Evolutionary conservation across 2,888 invertebrate genomes (phyloP).

Genomic region (Dryocosmus kuriphilus): DNA sequence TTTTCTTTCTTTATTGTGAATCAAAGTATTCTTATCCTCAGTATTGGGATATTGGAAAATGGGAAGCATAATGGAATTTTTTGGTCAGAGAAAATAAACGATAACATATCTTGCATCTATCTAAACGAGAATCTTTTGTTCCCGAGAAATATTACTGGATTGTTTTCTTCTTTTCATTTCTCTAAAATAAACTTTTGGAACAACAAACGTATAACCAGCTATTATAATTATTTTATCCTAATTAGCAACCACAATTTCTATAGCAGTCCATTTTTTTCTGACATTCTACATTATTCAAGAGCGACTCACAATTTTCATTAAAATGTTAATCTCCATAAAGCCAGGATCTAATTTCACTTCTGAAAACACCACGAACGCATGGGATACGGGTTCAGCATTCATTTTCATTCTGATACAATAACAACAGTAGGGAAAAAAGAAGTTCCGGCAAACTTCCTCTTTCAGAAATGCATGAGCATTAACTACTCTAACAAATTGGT

Average conservation of each 20-base stretch:
- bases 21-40: too few species aligned
- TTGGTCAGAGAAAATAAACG: too few species aligned
- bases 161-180: background rate
- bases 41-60: too few species aligned
- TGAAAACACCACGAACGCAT: background rate
- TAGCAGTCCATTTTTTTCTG: too few species aligned
- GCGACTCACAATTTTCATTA: background rate
- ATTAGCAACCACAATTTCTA: background rate
- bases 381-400: background rate
- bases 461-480: conserved; percentile 22
- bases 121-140: too few species aligned
- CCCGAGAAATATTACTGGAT: too few species aligned
- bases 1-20: too few species aligned
- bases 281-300: too few species aligned
- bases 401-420: conserved; percentile 18
- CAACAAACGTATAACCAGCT: background rate
- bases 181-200: background rate
- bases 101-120: too few species aligned
- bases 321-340: background rate
- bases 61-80: too few species aligned
- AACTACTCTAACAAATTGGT: conserved; percentile 22
- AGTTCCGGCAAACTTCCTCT: background rate
- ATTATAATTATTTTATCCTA: background rate
- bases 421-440: background rate
- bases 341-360: conserved; percentile 9